Evolutionary conservation across 2,888 invertebrate species (phyloP).

Genomic region (Torymus auratus): DNA sequence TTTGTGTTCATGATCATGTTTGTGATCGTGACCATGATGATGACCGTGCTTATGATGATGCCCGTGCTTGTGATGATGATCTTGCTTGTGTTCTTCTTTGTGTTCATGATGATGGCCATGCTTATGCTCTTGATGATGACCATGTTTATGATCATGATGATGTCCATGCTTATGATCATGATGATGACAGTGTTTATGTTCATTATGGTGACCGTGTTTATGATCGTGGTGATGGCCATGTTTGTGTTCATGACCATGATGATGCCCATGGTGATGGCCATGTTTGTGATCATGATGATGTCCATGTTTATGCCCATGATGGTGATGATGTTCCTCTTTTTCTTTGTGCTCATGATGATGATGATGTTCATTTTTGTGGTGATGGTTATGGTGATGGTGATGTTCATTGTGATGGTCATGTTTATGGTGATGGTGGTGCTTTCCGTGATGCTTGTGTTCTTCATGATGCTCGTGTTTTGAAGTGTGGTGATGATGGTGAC

Average conservation of each 20-base stretch:
- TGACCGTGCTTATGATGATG: constrained; percentile 42
- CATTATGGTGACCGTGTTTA: constrained; percentile 57
- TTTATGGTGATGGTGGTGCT: constrained; percentile 58
- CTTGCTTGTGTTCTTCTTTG: constrained; percentile 41
- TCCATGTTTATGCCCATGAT: constrained; percentile 47
- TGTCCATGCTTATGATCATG: constrained; percentile 58
- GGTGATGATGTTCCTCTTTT: constrained; percentile 56
- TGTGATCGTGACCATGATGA: constrained; percentile 31
- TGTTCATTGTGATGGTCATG: constrained; percentile 56
- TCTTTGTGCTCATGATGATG: constrained; percentile 56
- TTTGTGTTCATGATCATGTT: constrained; percentile 30
- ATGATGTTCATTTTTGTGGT: constrained; percentile 56
- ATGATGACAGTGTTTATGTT: constrained; percentile 55
- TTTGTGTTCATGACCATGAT: constrained; percentile 50
- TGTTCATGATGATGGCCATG: constrained; percentile 50
- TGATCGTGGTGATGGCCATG: constrained; percentile 58
- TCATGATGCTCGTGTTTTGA: constrained; percentile 57
- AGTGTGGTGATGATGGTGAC: constrained; percentile 53
- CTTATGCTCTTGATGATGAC: constrained; percentile 56
- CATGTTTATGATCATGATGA: constrained; percentile 56
- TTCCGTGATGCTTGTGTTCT: constrained; percentile 57
- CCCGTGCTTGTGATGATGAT: constrained; percentile 45
- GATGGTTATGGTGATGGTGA: constrained; percentile 57
- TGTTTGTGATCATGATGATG: constrained; percentile 50
- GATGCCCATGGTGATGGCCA: constrained; percentile 35